Conservation (phyloP, 2,888 invertebrate genomes). For the Drosophila austrosaltans region DNA sequence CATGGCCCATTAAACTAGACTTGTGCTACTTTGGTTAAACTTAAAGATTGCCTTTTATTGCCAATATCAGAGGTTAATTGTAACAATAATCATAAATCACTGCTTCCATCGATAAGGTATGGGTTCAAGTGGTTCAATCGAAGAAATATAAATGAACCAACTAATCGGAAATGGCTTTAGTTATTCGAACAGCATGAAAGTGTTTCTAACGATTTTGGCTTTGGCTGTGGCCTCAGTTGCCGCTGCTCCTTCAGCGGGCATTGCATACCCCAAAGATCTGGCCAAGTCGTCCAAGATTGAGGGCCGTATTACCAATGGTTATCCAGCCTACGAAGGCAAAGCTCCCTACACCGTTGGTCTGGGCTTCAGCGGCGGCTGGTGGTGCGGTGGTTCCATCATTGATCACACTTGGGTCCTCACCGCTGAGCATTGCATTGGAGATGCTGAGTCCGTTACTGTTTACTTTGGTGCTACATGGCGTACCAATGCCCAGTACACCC, state of each 20-base stretch:
- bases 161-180: not conserved
- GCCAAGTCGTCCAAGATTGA: constrained; percentile 43
- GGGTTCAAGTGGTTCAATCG: not conserved
- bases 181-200: not conserved
- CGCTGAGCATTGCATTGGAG: constrained; percentile 75
- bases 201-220: constrained; percentile 41
- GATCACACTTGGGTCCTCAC: constrained; percentile 68
- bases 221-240: constrained; percentile 36
- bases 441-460: constrained; percentile 54
- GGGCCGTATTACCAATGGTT: constrained; percentile 75
- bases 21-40: not conserved
- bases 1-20: not conserved
- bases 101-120: not conserved
- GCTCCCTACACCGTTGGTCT: constrained; percentile 75
- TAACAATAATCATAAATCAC: constrained; percentile 6
- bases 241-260: constrained; percentile 33
- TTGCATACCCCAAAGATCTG: constrained; percentile 48
- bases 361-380: constrained; percentile 58
- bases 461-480: constrained; percentile 67
- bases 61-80: constrained; percentile 8
- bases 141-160: not conserved
- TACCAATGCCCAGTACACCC: constrained; percentile 58
- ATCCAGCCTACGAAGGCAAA: constrained; percentile 59
- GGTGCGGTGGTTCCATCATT: constrained; percentile 79
- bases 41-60: constrained; percentile 1